phyloP scores from a whole-genome alignment of 2,888 invertebrate genomes.

The Mimas tiliae region DNA sequence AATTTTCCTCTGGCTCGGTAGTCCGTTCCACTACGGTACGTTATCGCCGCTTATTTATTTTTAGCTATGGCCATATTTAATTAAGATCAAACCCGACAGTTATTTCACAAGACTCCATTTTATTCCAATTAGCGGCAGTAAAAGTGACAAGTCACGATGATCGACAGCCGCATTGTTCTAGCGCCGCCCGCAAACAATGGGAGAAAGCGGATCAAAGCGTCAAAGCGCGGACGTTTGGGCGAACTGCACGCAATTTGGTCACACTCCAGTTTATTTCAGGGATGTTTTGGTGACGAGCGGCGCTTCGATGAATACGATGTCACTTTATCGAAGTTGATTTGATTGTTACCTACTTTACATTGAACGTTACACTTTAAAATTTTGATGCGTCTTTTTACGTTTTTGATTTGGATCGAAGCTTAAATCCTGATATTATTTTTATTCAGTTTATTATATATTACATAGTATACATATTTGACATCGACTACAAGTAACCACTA shows the following conservation, averaged over 20 bases:
- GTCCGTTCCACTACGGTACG: too few relatives aligned
- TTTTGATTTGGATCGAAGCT: too few relatives aligned
- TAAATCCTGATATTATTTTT: too few relatives aligned
- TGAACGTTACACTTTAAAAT: too few relatives aligned
- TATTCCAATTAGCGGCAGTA: conserved; percentile 31
- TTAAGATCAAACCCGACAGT: not conserved
- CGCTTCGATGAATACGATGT: not conserved
- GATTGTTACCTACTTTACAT: not conserved
- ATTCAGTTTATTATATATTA: too few relatives aligned
- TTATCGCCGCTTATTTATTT: too few relatives aligned
- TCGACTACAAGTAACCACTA: too few relatives aligned
- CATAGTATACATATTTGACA: too few relatives aligned
- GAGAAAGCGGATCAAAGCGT: conserved; percentile 44
- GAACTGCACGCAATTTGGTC: conserved; percentile 27
- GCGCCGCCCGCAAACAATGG: conserved; percentile 41
- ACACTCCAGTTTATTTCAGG: conserved; percentile 23
- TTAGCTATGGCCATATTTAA: not conserved
- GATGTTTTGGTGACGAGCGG: not conserved
- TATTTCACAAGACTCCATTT: not conserved
- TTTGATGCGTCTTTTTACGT: too few relatives aligned
- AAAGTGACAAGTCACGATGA: conserved; percentile 34
- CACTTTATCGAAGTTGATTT: not conserved
- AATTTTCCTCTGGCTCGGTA: too few relatives aligned
- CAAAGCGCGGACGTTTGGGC: conserved; percentile 18
- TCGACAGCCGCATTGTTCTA: conserved; percentile 30